Conservation (phyloP, 2,888 invertebrate genomes). For the Metacarcinus magister region DNA sequence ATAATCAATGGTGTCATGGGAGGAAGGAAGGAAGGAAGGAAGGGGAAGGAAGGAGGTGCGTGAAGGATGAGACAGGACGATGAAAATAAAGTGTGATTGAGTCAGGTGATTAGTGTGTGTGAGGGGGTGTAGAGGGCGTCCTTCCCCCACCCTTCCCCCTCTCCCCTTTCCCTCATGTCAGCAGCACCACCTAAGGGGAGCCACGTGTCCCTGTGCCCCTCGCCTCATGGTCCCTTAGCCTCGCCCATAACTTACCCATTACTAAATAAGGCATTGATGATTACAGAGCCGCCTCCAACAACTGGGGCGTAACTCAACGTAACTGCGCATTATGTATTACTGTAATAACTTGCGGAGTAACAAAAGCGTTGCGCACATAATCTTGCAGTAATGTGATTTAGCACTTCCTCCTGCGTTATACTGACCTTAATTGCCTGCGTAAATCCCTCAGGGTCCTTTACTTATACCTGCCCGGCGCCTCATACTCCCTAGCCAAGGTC, state of each 20-base stretch:
- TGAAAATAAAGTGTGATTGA: not conserved
- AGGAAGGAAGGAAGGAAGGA: no score
- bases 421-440: not conserved
- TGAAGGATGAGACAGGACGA: not conserved
- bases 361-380: slow-evolving; percentile 7
- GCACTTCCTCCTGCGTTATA: slow-evolving; percentile 27
- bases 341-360: slow-evolving; percentile 32
- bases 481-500: not conserved
- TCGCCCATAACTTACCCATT: not conserved
- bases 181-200: not conserved
- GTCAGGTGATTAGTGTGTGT: not conserved
- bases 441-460: not conserved
- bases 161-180: not conserved
- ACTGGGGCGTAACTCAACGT: not conserved
- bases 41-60: not conserved
- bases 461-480: not conserved
- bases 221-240: not conserved
- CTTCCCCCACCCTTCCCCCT: not conserved
- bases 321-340: slow-evolving; percentile 17
- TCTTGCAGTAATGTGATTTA: not conserved
- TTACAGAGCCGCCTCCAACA: slow-evolving; percentile 32
- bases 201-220: slow-evolving; percentile 5
- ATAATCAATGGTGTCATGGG: no score
- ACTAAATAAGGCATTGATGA: slow-evolving; percentile 3
- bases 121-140: not conserved